Evolutionary conservation across 2,888 invertebrate species (phyloP), one percentile per base, ranked within the genome.

Genomic region (Chrysomela aeneicollis): DNA sequence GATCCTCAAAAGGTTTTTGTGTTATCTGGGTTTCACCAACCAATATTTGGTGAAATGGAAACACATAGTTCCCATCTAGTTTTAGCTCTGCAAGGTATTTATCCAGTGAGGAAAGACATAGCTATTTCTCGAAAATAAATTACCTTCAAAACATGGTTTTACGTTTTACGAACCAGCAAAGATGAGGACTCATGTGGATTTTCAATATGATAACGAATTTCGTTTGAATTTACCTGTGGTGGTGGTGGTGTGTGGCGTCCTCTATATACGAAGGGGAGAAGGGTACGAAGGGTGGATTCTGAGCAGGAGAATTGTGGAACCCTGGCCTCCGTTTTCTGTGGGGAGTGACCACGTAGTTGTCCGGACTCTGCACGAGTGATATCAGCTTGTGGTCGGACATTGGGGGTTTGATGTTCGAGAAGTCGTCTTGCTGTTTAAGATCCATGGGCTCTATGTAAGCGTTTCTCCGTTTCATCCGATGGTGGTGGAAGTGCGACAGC

Each of bases 281-380:
- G 64, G 93, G 92, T 71, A 93, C 92, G 78, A 94, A 94, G 42
- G 94, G 92, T 67, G 93, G 92, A 83, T 94, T 93, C 79, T 94
- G 93, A 69, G 92, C 91, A 18, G 94, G 93, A 35, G 93, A 91
- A 78, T 93, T 93, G 80, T 93, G 93, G 77, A 94, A 94, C 57
- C 94, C 94, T 0, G 93, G 93, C 79, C 93, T 86, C 80, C 94
- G 86, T 84, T 94, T 94, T 74, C 94, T 85, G 84, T 94, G 93
- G 10, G 94, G 94, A 32, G 93, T 94, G 19, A 94, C 94, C 47
- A 94, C 93, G 78, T 93, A 94, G 81, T 92, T 92, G 55, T 87
- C 87, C 0, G 92, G 92, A 63, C 92, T 90, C 77, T 90, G 90
- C 55, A 90, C 90, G 52, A 91, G 85, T 59, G 88, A 87, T 81